Evolutionary conservation across 2,797 vertebrate species (phyloP).

Genomic region (Cyclopterus lumpus): DNA sequence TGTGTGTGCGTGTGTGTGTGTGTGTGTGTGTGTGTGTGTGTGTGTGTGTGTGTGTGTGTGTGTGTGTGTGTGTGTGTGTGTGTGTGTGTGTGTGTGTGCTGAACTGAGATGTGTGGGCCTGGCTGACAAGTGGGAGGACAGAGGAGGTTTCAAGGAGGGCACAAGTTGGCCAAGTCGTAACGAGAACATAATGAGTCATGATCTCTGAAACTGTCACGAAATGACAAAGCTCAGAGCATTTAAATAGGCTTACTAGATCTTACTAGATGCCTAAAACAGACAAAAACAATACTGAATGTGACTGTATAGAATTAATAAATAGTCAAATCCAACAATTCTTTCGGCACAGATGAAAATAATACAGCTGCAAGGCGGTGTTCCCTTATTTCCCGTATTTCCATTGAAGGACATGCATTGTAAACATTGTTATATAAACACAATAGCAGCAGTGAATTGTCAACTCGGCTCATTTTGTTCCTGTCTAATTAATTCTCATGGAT

Average conservation of each 20-base stretch:
- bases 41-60: constrained; percentile 26
- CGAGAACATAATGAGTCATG: constrained; percentile 52
- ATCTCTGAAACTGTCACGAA: constrained; percentile 26
- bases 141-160: constrained; percentile 49
- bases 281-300: neutral
- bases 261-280: constrained; percentile 1
- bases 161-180: constrained; percentile 42
- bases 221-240: constrained; percentile 17
- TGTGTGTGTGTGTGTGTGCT: constrained; percentile 38
- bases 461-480: neutral
- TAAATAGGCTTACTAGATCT: constrained; percentile 1
- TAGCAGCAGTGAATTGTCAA: neutral
- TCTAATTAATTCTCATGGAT: neutral
- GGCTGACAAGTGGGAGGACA: constrained; percentile 47
- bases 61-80: constrained; percentile 29
- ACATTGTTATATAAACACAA: neutral
- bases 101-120: constrained; percentile 56
- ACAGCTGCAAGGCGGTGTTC: neutral
- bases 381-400: neutral
- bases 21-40: no score
- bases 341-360: neutral
- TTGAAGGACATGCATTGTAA: neutral
- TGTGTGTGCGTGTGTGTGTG: no score
- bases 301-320: neutral
- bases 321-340: neutral